phyloP scores from a whole-genome alignment of 2,113 vertebrate species.

The Phocoena sinus region DNA sequence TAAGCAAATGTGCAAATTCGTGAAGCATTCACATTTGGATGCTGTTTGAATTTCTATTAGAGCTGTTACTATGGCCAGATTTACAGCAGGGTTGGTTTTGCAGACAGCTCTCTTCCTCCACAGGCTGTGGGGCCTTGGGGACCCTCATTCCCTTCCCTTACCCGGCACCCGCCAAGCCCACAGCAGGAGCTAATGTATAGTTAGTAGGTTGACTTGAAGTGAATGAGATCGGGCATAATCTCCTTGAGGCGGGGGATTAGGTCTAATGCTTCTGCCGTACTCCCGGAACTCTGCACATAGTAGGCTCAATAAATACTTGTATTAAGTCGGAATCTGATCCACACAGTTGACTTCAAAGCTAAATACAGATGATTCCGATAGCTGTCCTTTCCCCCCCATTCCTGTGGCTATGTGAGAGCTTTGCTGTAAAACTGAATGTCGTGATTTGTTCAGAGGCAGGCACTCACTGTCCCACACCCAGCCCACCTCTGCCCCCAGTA shows the following conservation, averaged over 20 bases:
- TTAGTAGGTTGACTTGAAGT: not conserved
- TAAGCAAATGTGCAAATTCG: slow-evolving; percentile 37
- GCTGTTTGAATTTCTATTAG: slow-evolving; percentile 42
- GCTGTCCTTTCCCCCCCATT: not conserved
- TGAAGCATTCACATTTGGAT: not conserved
- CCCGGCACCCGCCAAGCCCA: fast-evolving
- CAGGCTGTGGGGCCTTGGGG: not conserved
- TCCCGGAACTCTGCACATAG: not conserved
- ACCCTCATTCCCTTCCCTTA: not conserved
- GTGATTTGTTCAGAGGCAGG: not conserved
- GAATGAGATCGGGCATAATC: not conserved
- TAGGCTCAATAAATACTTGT: not conserved
- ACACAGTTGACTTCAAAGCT: not conserved
- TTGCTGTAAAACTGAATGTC: not conserved
- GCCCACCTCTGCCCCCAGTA: not conserved
- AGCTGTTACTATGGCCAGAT: not conserved
- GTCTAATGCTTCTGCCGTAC: not conserved
- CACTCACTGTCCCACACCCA: not conserved
- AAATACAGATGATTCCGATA: not conserved
- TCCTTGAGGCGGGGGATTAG: not conserved
- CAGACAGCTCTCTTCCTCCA: not conserved
- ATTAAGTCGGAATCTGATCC: not conserved
- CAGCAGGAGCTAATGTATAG: not conserved
- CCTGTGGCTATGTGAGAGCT: not conserved
- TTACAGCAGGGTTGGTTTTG: not conserved